Conservation (phyloP, 2,888 invertebrate genomes). For the Drosophila falleni region DNA sequence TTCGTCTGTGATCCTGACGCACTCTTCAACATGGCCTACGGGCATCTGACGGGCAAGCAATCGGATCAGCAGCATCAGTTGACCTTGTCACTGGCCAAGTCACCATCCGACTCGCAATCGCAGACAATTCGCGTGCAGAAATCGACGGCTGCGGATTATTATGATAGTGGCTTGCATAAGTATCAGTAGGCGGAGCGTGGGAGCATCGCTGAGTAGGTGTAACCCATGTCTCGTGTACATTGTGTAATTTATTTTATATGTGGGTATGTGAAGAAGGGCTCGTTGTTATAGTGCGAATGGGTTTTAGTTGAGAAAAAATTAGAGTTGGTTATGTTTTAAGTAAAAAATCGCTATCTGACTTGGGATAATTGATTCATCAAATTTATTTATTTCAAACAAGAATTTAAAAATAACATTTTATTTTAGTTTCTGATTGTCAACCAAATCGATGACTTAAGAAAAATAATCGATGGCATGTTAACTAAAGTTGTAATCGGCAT, state of each 20-base stretch:
- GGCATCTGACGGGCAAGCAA: slow-evolving; percentile 75
- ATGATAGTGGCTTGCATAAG: slow-evolving; percentile 71
- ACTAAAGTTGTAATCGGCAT: slow-evolving; percentile 22
- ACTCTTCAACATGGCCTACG: slow-evolving; percentile 93
- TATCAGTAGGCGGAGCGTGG: slow-evolving; percentile 66
- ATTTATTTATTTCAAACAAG: neutral
- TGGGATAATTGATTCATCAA: neutral
- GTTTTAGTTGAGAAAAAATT: neutral
- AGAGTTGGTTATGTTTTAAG: neutral
- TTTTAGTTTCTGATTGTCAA: too few relatives aligned
- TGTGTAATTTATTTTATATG: slow-evolving; percentile 72
- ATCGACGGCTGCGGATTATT: slow-evolving; percentile 61
- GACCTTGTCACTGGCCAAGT: slow-evolving; percentile 65
- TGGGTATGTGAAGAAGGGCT: slow-evolving; percentile 17
- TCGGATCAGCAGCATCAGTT: slow-evolving; percentile 67
- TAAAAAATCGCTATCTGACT: too few relatives aligned
- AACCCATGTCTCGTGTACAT: slow-evolving; percentile 67
- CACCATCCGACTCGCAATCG: slow-evolving; percentile 61
- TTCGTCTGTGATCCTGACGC: slow-evolving; percentile 98
- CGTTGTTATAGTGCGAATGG: neutral
- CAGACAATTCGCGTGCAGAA: slow-evolving; percentile 65
- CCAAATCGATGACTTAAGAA: too few relatives aligned
- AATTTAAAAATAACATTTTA: neutral
- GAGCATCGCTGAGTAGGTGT: slow-evolving; percentile 54
- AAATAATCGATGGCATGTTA: too few relatives aligned